phyloP scores from a whole-genome alignment of 2,888 invertebrate species.

The Gymnocheta viridis region DNA sequence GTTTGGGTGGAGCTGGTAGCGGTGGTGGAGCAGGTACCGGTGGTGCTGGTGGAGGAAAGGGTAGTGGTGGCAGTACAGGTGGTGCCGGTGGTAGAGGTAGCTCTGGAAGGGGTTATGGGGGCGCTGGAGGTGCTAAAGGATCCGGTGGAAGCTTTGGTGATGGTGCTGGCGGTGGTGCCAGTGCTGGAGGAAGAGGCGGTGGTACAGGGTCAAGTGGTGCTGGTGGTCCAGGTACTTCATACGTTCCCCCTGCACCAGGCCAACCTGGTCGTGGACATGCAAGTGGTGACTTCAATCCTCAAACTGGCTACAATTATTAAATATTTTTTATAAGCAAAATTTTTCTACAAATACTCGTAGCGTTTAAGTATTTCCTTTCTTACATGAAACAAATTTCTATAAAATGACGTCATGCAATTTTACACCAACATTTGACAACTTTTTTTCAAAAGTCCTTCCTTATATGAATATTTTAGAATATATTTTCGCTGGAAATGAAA shows the following conservation, averaged over 20 bases:
- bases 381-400: not conserved
- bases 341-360: constrained; percentile 75
- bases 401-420: not conserved
- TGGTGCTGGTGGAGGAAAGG: constrained; percentile 6
- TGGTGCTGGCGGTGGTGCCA: constrained; percentile 47
- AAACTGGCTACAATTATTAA: constrained; percentile 83
- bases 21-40: constrained; percentile 53
- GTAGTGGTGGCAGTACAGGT: constrained; percentile 67
- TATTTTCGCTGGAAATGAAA: not conserved
- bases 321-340: constrained; percentile 43
- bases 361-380: constrained; percentile 84
- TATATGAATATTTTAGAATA: not conserved
- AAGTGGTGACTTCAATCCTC: constrained; percentile 82
- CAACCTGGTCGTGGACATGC: constrained; percentile 77
- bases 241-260: constrained; percentile 71
- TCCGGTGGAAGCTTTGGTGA: constrained; percentile 48
- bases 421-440: constrained; percentile 1
- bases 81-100: constrained; percentile 70
- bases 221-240: constrained; percentile 72
- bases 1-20: constrained; percentile 69
- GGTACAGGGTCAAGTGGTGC: constrained; percentile 45
- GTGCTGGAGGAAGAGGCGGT: constrained; percentile 48
- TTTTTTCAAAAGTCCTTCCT: constrained; percentile 6
- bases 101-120: constrained; percentile 71
- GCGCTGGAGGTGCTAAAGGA: constrained; percentile 63